These are phyloP conservation scores for Hydrophis major DNA, from an alignment of 2,797 vertebrate genomes.

Conservation along the genomic window DNA sequence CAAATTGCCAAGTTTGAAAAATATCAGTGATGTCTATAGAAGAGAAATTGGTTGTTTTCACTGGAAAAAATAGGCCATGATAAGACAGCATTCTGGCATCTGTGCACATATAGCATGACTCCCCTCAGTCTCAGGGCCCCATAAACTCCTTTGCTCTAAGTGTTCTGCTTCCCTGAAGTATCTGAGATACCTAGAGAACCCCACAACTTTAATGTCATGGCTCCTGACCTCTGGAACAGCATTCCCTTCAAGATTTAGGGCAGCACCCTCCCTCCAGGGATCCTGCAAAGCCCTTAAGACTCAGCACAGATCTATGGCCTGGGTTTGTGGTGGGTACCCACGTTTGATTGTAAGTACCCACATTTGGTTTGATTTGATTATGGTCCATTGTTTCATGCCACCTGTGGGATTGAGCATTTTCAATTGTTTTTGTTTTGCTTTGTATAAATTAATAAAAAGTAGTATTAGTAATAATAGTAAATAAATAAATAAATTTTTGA, in stretches of 20 bases:
- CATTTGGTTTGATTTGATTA: neutral
- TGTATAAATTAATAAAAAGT: neutral
- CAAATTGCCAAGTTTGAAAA: neutral
- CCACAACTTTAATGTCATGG: neutral
- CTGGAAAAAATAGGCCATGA: neutral
- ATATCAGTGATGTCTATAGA: neutral
- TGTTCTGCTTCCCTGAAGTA: neutral
- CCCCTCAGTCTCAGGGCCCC: neutral
- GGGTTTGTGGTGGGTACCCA: neutral
- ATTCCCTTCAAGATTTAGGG: neutral
- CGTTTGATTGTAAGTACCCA: too few species aligned
- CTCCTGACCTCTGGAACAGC: neutral
- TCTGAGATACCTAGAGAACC: neutral
- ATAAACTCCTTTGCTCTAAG: neutral
- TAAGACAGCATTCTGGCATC: neutral
- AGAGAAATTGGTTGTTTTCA: neutral
- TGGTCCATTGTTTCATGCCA: neutral
- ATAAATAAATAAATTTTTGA: neutral
- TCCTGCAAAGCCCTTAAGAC: neutral
- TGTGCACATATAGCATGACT: neutral
- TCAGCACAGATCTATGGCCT: neutral
- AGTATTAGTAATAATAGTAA: neutral
- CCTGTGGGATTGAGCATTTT: neutral
- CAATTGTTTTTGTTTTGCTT: neutral
- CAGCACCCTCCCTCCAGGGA: neutral